Base-by-base conservation (phyloP, 2,113 vertebrate species). In the Cyphomyrus plagiostoma region DNA sequence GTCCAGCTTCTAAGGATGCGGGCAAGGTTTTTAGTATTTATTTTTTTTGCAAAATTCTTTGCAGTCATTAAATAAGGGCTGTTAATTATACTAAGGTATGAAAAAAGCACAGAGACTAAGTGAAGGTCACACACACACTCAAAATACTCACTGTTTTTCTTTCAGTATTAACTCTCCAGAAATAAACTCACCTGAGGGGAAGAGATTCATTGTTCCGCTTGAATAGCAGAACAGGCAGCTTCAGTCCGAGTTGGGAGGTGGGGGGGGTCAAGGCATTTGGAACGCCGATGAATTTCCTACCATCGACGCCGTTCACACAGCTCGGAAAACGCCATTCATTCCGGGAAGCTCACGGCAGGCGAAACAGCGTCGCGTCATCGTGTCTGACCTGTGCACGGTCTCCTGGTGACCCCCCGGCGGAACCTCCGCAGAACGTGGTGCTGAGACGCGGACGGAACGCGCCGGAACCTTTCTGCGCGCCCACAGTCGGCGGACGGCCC, bases 151-250 rank as follows among this genome's bases (percentile, higher is more conserved):
- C 4, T 26, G 70, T 53, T 82, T 80, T 15, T 42, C 70, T 74
- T 88, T 74, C 23, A 26, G 19, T 62, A 82, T n/a, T 26, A 86
- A 49, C 56, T 46, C 19, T 35, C 53, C 35, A 58, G 11, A 23
- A 26, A 52, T 49, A 66, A 53, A 19, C 95, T 95, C 94, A 95
- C 95, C 96, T 95, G 94, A 49, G 83, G 83, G 93, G 82, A 95
- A 92, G 84, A 93, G 90, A 93, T 89, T 91, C 89, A 92, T 48
- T 19, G 62, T 90, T 83, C 53, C 42, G 19, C 48, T 46, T 30
- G 86, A 35, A 92, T 92, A 90, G 92, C 93, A 48, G 91, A 74
- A 91, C 90, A 93, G 91, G 93, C 83, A 89, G 89, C 91, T 42
- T 80, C 74, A 19, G 35, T 80, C 17, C 15, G 35, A 35, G 15